These are phyloP conservation scores for Pandemis heparana DNA, from an alignment of 2,888 invertebrate species.

Conservation along the genomic window DNA sequence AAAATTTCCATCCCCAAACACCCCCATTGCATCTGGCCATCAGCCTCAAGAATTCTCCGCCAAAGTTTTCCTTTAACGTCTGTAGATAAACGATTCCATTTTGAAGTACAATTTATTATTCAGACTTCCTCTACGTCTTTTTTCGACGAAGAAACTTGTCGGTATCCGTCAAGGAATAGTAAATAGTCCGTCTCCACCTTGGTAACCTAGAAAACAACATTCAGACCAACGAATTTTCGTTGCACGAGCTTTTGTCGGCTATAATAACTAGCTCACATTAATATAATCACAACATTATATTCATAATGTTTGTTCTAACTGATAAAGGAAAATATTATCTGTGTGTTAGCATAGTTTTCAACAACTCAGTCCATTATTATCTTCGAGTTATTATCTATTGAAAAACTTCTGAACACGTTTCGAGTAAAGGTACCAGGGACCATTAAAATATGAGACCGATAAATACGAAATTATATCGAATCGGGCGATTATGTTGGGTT, in stretches of 20 bases:
- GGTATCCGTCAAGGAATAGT: background rate
- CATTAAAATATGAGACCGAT: slow-evolving; percentile 7
- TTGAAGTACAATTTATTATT: slow-evolving; percentile 10
- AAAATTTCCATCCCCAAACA: background rate
- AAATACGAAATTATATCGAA: slow-evolving; percentile 15
- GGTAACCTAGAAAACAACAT: background rate
- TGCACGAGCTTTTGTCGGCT: background rate
- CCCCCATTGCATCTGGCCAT: background rate
- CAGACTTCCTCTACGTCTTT: background rate
- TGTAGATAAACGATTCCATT: slow-evolving; percentile 1
- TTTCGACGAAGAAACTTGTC: background rate
- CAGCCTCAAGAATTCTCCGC: background rate
- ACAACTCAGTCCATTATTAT: slow-evolving; percentile 1
- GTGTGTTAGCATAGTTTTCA: slow-evolving; percentile 3
- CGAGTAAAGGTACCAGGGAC: slow-evolving; percentile 7
- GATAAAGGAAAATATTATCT: slow-evolving; percentile 7
- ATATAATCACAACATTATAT: slow-evolving; percentile 10
- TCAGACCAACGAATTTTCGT: background rate
- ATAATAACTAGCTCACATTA: background rate
- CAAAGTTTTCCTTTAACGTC: background rate
- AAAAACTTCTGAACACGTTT: slow-evolving; percentile 10
- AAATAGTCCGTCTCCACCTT: background rate
- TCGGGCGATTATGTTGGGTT: slow-evolving; percentile 4
- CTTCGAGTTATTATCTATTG: slow-evolving; percentile 2
- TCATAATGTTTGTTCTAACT: slow-evolving; percentile 5